Evolutionary conservation across 2,888 invertebrate genomes (phyloP).

Genomic region (Sisyra nigra): DNA sequence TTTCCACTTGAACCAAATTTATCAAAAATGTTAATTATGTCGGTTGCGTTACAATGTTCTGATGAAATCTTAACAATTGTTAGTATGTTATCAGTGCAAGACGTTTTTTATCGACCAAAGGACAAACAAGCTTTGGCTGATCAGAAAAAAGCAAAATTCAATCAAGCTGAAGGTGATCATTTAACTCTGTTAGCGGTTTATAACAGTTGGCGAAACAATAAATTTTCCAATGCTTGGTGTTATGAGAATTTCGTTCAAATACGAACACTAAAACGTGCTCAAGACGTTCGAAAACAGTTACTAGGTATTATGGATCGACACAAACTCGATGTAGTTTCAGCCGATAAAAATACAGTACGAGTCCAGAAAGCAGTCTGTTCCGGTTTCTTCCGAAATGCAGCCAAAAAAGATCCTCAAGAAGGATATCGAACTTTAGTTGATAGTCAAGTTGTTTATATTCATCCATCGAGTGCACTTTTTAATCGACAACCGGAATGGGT

Average conservation of each 20-base stretch:
- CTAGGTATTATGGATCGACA: conserved; percentile 96
- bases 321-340: conserved; percentile 91
- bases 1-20: conserved; percentile 97
- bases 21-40: conserved; percentile 98
- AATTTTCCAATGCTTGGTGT: conserved; percentile 98
- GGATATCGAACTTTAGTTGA: conserved; percentile 94
- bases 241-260: conserved; percentile 99
- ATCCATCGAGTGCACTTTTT: conserved; percentile 94
- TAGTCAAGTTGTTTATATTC: conserved; percentile 96
- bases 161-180: conserved; percentile 97
- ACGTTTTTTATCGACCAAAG: conserved; percentile 91
- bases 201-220: conserved; percentile 98
- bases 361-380: conserved; percentile 97
- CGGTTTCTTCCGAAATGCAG: conserved; percentile 96
- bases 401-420: conserved; percentile 98
- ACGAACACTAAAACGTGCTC: conserved; percentile 87
- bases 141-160: conserved; percentile 98
- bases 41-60: conserved; percentile 90
- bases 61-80: conserved; percentile 98
- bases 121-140: conserved; percentile 95
- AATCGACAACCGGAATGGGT: conserved; percentile 99
- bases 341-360: conserved; percentile 86
- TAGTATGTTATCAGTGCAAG: conserved; percentile 97
- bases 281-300: conserved; percentile 95
- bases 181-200: conserved; percentile 94